Evolutionary conservation across 1,140 invertebrate species (phyloP).

Genomic region (Leptoteleia sp.): DNA sequence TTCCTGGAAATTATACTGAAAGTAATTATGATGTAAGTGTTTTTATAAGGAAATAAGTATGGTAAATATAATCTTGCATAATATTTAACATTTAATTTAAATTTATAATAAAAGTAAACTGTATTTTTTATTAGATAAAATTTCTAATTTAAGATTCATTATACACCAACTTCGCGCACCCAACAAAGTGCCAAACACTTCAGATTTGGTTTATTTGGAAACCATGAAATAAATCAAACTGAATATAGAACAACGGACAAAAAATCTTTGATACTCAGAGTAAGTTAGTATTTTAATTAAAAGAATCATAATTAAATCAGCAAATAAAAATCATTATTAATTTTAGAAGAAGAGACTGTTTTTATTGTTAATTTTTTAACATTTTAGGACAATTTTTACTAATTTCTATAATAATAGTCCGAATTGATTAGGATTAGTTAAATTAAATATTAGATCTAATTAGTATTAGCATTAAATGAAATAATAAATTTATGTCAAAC

Average conservation of each 20-base stretch:
- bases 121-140: constrained; percentile 18
- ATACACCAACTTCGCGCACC: constrained; percentile 88
- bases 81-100: too few relatives aligned
- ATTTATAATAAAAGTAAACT: too few relatives aligned
- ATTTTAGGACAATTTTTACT: too few relatives aligned
- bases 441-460: too few relatives aligned
- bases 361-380: too few relatives aligned
- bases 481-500: too few relatives aligned
- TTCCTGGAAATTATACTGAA: constrained; percentile 83
- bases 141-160: constrained; percentile 84
- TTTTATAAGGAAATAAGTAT: background rate
- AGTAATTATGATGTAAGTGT: constrained; percentile 82
- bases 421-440: too few relatives aligned
- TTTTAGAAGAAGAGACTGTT: too few relatives aligned
- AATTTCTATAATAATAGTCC: too few relatives aligned
- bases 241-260: constrained; percentile 84
- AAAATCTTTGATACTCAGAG: constrained; percentile 87
- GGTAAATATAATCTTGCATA: too few relatives aligned
- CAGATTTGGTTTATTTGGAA: constrained; percentile 87
- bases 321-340: background rate
- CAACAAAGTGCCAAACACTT: constrained; percentile 88
- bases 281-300: constrained; percentile 74
- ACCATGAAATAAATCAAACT: constrained; percentile 82
- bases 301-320: constrained; percentile 2
- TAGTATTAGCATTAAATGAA: too few relatives aligned